Conservation (phyloP, 2,888 invertebrate genomes). For the Philaethria dido region DNA sequence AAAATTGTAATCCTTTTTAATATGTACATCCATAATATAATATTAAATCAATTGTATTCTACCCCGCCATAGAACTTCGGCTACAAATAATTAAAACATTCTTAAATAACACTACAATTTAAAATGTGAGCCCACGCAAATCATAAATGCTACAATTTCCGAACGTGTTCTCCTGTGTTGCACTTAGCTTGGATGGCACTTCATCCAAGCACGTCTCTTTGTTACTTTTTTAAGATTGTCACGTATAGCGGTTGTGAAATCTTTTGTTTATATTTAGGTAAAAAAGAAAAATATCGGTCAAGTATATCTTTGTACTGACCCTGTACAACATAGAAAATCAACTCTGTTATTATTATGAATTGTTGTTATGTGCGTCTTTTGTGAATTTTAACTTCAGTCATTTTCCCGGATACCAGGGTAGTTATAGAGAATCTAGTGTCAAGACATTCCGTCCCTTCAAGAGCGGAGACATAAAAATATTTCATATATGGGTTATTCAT, state of each 20-base stretch:
- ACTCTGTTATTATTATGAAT: neutral
- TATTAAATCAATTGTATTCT: too few species aligned
- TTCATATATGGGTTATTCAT: too few species aligned
- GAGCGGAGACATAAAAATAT: too few species aligned
- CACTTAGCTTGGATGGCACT: slow-evolving; percentile 39
- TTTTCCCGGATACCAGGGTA: too few species aligned
- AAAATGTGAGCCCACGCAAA: slow-evolving; percentile 22
- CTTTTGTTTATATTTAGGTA: slow-evolving; percentile 38
- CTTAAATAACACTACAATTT: slow-evolving; percentile 15
- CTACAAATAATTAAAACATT: neutral
- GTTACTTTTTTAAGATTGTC: slow-evolving; percentile 40
- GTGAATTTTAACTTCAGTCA: too few species aligned
- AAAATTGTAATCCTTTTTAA: too few species aligned
- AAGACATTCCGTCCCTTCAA: too few species aligned
- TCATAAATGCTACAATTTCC: slow-evolving; percentile 31
- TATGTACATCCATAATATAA: too few species aligned
- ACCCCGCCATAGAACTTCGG: too few species aligned
- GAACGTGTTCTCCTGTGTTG: slow-evolving; percentile 26
- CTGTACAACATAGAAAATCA: slow-evolving; percentile 4
- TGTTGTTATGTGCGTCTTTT: neutral
- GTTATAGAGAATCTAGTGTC: too few species aligned
- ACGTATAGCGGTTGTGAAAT: slow-evolving; percentile 37
- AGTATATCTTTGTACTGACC: slow-evolving; percentile 30
- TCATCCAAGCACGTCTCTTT: slow-evolving; percentile 40
- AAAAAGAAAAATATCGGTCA: slow-evolving; percentile 29